Conservation (phyloP, 2,113 vertebrate genomes). For the Arenaria interpres region DNA sequence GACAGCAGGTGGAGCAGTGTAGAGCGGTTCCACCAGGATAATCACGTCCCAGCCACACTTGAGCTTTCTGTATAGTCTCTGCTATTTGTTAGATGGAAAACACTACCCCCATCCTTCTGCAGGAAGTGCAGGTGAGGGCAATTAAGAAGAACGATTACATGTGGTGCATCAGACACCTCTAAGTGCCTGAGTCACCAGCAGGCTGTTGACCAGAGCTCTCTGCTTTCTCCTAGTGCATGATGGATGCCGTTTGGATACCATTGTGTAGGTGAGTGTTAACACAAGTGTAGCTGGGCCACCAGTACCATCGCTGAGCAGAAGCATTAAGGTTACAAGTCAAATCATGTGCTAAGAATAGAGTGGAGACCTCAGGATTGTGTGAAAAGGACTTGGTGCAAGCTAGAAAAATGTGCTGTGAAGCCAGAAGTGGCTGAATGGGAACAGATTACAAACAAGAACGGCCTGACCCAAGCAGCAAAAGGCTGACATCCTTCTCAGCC, state of each 20-base stretch:
- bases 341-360: background rate
- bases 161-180: background rate
- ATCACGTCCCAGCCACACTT: background rate
- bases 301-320: background rate
- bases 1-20: background rate
- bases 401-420: background rate
- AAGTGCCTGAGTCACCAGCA: background rate
- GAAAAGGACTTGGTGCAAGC: background rate
- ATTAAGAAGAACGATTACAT: background rate
- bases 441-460: background rate
- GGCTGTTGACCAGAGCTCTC: background rate
- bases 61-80: accelerated
- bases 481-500: background rate
- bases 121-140: background rate
- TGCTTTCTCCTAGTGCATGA: background rate
- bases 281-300: accelerated
- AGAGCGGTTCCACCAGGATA: background rate
- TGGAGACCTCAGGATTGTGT: accelerated
- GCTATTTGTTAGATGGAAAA: background rate
- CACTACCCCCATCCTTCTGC: background rate
- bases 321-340: background rate
- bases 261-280: accelerated
- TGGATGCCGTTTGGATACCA: accelerated
- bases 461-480: background rate
- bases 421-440: background rate